Evolutionary conservation across 2,113 vertebrate genomes (phyloP), one percentile per base, ranked within the genome.

Genomic region (Eira barbara): DNA sequence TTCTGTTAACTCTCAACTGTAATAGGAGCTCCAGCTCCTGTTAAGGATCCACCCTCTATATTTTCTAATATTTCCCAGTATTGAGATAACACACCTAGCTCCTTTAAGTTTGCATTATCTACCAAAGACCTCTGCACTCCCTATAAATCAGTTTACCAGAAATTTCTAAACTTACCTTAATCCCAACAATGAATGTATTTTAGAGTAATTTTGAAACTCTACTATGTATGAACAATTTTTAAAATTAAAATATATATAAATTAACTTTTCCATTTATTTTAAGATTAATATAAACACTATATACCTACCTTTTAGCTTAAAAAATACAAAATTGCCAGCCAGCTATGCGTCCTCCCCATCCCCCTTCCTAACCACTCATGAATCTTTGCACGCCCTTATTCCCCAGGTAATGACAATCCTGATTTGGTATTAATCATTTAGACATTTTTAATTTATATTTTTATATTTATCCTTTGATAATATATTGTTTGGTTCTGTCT

Each of bases 211-310:
- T 39, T 85, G 36, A 94, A 96, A 91, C 59, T 84, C 47, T 7
- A 59, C 7, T 92, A 67, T 34, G 49, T 52, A 9, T 49, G 31
- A 78, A 78, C 4, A 87, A 78, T 12, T 34, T 78, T 36, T 29
- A 85, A 73, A 3, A 1, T 34, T 39, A 65, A 86, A 78, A 39
- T 47, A 55, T 39, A 73, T 31, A 45, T 17, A 91, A 91, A 27
- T 80, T 52, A 80, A 29, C 36, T 94, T 95, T 88, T 52, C 67
- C n/a, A 25, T 57, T 67, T 7, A 4, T 17, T 8, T 59, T 89
- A 67, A 80, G 52, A 84, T 49, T 59, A 81, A 97, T 52, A 47
- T 61, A n/a, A 65, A 89, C 47, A 89, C 39, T 63, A 6, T 78
- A 61, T 47, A 34, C 4, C 6, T 13, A 63, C 14, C 45, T 42